phyloP scores from a whole-genome alignment of 2,797 vertebrate genomes.

The Dicrostonyx torquatus region DNA sequence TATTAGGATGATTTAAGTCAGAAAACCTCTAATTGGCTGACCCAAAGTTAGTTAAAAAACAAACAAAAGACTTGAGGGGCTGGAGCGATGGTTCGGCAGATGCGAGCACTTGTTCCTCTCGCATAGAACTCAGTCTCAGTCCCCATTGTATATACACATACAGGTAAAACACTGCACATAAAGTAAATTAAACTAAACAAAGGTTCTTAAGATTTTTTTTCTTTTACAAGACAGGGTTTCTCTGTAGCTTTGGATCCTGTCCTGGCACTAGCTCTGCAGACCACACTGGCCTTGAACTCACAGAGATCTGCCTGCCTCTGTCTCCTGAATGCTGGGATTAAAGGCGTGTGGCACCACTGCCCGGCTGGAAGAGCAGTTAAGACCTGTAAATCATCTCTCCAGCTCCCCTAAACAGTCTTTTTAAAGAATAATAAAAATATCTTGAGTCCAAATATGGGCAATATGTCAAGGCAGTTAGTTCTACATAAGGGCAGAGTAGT shows the following conservation, averaged over 20 bases:
- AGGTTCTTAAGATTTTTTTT: not conserved
- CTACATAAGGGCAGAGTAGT: constrained; percentile 1
- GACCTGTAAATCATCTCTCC: not conserved
- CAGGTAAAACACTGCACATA: not conserved
- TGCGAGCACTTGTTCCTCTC: not conserved
- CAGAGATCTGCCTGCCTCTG: no score
- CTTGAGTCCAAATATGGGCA: constrained; percentile 26
- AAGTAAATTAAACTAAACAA: not conserved
- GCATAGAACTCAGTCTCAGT: not conserved
- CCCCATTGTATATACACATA: not conserved
- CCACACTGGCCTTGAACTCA: no score
- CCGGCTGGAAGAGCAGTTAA: not conserved
- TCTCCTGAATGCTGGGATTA: no score
- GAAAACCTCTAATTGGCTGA: not conserved
- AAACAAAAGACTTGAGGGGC: not conserved
- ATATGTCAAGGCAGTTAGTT: not conserved
- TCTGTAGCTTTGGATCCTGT: no score
- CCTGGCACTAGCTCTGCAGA: no score
- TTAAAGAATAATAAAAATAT: not conserved
- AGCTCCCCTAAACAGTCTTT: not conserved
- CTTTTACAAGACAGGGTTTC: no score
- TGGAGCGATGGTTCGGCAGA: not conserved
- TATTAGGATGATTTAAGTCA: not conserved
- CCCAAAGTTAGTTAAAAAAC: not conserved
- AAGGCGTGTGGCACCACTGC: no score